Evolutionary conservation across 2,888 invertebrate species (phyloP).

Genomic region (Cryptocephalus moraei): DNA sequence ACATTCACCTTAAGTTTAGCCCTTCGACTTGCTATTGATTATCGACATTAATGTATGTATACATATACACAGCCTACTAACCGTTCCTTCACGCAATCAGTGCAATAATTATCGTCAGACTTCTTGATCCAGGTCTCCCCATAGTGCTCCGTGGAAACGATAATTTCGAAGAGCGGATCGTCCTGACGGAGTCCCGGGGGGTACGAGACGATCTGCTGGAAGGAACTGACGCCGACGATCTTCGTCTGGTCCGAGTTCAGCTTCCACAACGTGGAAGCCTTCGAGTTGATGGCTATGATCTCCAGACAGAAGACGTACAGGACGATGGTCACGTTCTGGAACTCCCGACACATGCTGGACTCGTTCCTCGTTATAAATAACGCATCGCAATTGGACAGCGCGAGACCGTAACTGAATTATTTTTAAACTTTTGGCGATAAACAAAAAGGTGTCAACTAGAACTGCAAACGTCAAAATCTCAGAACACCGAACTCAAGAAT

Average conservation of each 20-base stretch:
- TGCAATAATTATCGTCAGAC: conserved; percentile 41
- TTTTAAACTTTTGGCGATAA: too few relatives aligned
- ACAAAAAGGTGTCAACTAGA: too few relatives aligned
- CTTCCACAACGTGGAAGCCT: conserved; percentile 76
- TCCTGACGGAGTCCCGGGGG: conserved; percentile 36
- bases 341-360: too few relatives aligned
- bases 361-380: too few relatives aligned
- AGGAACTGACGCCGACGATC: conserved; percentile 55
- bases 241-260: conserved; percentile 66
- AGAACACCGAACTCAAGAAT: too few relatives aligned
- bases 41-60: too few relatives aligned
- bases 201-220: conserved; percentile 42
- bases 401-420: too few relatives aligned
- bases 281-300: conserved; percentile 64
- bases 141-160: conserved; percentile 60
- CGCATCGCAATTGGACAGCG: too few relatives aligned
- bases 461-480: too few relatives aligned
- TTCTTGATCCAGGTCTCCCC: conserved; percentile 55
- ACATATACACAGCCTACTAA: neutral
- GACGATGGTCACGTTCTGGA: too few relatives aligned
- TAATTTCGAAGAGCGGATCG: conserved; percentile 65
- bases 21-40: too few relatives aligned
- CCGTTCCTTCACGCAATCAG: conserved; percentile 41
- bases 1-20: too few relatives aligned
- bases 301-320: conserved; percentile 28